Evolutionary conservation across 2,888 invertebrate species (phyloP).

Genomic region (Drosophila suboccidentalis): DNA sequence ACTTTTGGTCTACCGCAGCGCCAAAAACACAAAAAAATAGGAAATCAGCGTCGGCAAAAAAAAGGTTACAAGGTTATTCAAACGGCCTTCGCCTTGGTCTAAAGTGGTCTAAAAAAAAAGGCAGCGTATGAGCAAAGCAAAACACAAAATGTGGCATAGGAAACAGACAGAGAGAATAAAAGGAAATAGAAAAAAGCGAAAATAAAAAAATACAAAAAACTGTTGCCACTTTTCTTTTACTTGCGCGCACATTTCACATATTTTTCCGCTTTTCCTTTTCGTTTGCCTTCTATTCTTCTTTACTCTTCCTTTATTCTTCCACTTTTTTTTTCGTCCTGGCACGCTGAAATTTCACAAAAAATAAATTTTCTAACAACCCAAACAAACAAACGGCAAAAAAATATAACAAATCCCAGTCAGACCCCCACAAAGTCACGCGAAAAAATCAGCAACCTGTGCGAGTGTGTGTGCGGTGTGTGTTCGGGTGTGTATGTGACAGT

Average conservation of each 20-base stretch:
- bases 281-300: conserved; percentile 33
- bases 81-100: conserved; percentile 82
- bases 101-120: conserved; percentile 44
- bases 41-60: conserved; percentile 27
- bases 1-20: conserved; percentile 63
- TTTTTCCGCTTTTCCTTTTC: conserved; percentile 65
- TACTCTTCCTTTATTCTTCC: conserved; percentile 35
- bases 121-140: conserved; percentile 69
- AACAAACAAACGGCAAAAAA: conserved; percentile 76
- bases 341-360: conserved; percentile 69
- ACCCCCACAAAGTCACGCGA: conserved; percentile 73
- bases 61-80: conserved; percentile 84
- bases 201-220: conserved; percentile 60
- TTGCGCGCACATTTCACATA: conserved; percentile 74
- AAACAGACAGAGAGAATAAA: conserved; percentile 35
- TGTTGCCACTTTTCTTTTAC: conserved; percentile 81
- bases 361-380: conserved; percentile 82
- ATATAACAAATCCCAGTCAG: conserved; percentile 67
- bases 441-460: conserved; percentile 59
- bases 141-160: conserved; percentile 70
- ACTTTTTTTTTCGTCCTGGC: conserved; percentile 23
- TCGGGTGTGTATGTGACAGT: conserved; percentile 15
- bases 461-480: conserved; percentile 12
- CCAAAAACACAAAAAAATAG: conserved; percentile 30
- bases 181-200: conserved; percentile 13